Evolutionary conservation across 2,113 vertebrate genomes (phyloP).

Genomic region (Hepsetus odoe): DNA sequence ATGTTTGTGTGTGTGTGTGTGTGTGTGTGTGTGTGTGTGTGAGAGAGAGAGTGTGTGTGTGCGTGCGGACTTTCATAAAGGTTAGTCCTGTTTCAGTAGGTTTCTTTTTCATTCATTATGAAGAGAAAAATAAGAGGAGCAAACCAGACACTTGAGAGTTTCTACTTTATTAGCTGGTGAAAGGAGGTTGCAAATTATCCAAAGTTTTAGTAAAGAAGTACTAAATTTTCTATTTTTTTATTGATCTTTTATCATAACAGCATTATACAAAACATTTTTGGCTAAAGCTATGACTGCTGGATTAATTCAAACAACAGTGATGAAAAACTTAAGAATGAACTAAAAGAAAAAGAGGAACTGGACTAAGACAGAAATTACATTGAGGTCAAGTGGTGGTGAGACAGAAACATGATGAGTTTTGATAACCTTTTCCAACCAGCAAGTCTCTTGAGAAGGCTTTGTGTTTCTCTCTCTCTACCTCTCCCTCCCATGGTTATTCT

Average conservation of each 20-base stretch:
- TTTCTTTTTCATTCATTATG: constrained; percentile 6
- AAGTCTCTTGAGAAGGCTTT: neutral
- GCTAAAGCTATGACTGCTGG: too few relatives aligned
- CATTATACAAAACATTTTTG: too few relatives aligned
- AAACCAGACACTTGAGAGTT: neutral
- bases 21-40: constrained; percentile 40
- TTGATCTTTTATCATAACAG: too few relatives aligned
- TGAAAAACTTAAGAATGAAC: neutral
- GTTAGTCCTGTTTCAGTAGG: constrained; percentile 42
- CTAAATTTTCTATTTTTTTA: too few relatives aligned
- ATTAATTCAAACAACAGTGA: neutral
- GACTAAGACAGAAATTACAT: constrained; percentile 7
- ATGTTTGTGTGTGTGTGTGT: constrained; percentile 36
- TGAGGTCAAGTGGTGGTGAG: neutral
- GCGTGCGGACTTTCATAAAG: constrained; percentile 22
- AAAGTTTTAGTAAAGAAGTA: too few relatives aligned
- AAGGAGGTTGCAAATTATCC: neutral
- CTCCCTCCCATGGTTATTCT: constrained; percentile 3
- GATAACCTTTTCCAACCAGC: neutral
- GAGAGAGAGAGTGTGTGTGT: constrained; percentile 24
- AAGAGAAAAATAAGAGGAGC: neutral
- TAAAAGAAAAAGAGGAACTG: neutral
- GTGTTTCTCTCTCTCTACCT: constrained; percentile 38
- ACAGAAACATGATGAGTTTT: neutral
- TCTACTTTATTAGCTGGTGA: neutral